Conservation (phyloP, 2,113 vertebrate species). For the Orcinus orca region DNA sequence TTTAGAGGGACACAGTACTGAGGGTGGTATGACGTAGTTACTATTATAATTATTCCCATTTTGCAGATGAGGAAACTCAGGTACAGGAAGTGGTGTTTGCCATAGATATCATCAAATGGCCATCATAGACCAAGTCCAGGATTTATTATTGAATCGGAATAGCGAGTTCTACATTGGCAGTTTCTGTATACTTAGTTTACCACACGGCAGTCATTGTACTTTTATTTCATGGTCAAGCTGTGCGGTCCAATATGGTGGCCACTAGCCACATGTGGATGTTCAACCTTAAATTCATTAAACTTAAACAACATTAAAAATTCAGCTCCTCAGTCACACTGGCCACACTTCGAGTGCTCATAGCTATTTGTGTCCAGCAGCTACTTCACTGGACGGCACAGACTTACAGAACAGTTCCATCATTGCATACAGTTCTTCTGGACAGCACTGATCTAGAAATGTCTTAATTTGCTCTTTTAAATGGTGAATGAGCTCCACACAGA, state of each 20-base stretch:
- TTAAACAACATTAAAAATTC: neutral
- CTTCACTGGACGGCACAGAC: neutral
- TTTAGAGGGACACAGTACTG: neutral
- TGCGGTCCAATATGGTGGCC: neutral
- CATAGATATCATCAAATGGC: neutral
- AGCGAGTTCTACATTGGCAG: neutral
- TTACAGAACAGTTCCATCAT: neutral
- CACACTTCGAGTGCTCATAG: neutral
- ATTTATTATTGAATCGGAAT: neutral
- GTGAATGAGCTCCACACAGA: neutral
- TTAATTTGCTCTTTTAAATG: neutral
- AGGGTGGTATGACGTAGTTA: neutral
- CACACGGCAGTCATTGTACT: too few relatives aligned
- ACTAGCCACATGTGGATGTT: neutral
- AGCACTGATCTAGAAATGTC: neutral
- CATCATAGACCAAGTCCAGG: neutral
- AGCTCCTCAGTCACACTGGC: neutral
- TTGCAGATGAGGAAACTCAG: neutral
- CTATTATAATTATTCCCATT: neutral
- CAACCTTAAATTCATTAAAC: slow-evolving; percentile 15
- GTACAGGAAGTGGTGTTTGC: neutral
- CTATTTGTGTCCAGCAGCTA: neutral
- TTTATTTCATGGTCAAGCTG: neutral
- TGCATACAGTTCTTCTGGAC: neutral
- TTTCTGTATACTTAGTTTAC: neutral